Base-by-base conservation (phyloP, 2,113 vertebrate species). In the Thunnus maccoyii region DNA sequence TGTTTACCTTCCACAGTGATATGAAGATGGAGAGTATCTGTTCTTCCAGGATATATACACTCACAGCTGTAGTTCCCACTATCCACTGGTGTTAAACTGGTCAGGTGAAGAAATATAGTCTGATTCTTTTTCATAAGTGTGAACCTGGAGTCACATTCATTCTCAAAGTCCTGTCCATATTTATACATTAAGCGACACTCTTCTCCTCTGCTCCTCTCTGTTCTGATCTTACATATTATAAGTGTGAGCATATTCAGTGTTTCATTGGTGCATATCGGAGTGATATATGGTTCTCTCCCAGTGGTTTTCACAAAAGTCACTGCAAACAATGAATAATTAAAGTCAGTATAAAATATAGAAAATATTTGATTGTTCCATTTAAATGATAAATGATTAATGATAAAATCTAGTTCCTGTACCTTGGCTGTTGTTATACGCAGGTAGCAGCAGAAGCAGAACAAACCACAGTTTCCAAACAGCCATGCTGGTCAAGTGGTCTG, bases 31-130 rank as follows among this genome's bases (percentile, higher is more conserved):
- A 67, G 0, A 47, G 3, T 0, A 0, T 11, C 0, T 6, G 5
- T 25, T 61, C 0, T 0, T 0, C 0, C n/a, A 5, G 0, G 0
- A 5, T 0, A 0, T 56, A 63, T 0, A 74, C 85, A 91, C n/a
- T 62, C 6, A 76, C 89, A 91, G 18, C 9, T 62, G 63, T 72
- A 50, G 52, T 0, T 48, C 15, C 79, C 89, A 67, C 70, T 69
- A 6, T 88, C 84, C 47, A 0, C 72, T 60, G 73, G 5, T 55
- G 57, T 78, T 62, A 85, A 18, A 50, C 8, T 20, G 20, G 1
- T 64, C 73, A 89, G 56, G 3, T 85, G 73, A 4, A 91, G 80
- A 51, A 85, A 87, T 2, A 84, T 16, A 22, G 57, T 84, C 7
- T 80, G 50, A 41, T 84, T 84, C 3, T 60, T 1, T 15, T 0